Evolutionary conservation across 92 coral and sea anemone species (phyloP), one percentile per base, ranked within the genome.

Genomic region (Ricordea florida): DNA sequence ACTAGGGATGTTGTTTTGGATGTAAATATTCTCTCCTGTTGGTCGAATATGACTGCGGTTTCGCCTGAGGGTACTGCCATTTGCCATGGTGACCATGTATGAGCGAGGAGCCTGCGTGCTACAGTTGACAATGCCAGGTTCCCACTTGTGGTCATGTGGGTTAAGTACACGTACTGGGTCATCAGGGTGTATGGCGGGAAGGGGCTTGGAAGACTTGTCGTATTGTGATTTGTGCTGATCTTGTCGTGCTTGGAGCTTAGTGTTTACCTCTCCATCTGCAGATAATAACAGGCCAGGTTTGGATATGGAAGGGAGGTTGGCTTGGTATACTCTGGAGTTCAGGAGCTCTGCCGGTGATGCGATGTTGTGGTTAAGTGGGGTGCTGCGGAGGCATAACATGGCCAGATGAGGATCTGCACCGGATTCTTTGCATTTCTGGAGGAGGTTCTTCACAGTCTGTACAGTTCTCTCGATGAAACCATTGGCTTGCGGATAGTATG

Each of bases 391-490:
- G 64, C 94, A 89, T n/a, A 89, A 27, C 87, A 89, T 89, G 28
- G 89, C 93, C 11, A 82, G 78, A 35, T 77, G 88, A 21, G 89
- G 93, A 52, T 87, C 85, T n/a, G 78, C 49, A 10, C 86, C 82
- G 3, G 83, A 82, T 62, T 88, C 86, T 18, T 66, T 83, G 70
- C 86, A 82, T 30, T 89, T 89, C 70, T 79, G 87, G 14, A 78
- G 47, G 1, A 83, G 33, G 43, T 58, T 83, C 59, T 82, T 87
- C 20, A 87, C 70, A 2, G 76, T 87, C 24, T 68, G 62, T 3
- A 76, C 92, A 27, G 61, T 82, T 43, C 88, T 59, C 57, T 81
- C 92, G 14, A 87, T 82, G 44, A 76, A 74, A 52, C 88, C 85
- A 51, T 87, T 81, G 55, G 83, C 82, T 44, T 80, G 87, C 7